phyloP scores from a whole-genome alignment of 2,113 vertebrate genomes.

The Lophochroa leadbeateri region DNA sequence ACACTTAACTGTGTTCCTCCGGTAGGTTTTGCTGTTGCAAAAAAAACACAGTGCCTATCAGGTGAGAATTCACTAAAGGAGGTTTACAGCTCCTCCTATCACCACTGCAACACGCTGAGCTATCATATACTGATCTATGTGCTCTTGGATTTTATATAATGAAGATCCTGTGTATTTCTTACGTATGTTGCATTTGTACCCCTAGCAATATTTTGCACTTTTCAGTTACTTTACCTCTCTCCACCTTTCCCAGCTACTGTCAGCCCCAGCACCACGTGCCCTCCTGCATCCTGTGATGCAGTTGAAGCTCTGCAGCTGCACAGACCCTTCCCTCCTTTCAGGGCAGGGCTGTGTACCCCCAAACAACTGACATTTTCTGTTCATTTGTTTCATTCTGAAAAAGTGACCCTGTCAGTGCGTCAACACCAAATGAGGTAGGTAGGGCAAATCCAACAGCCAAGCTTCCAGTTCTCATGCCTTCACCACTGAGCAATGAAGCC shows the following conservation, averaged over 20 bases:
- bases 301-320: background rate
- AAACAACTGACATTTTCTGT: background rate
- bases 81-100: background rate
- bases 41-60: background rate
- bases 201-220: background rate
- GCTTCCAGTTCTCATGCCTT: background rate
- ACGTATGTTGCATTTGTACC: background rate
- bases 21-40: background rate
- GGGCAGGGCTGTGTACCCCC: background rate
- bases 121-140: background rate
- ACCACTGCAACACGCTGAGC: background rate
- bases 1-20: background rate
- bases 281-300: fast-evolving
- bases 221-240: background rate
- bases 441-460: background rate
- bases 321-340: background rate
- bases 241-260: background rate
- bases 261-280: background rate
- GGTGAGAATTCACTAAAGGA: background rate
- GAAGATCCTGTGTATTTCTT: background rate
- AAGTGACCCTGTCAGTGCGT: background rate
- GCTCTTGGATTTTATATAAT: background rate
- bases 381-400: background rate
- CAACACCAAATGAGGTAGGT: background rate
- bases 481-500: background rate